phyloP scores from a whole-genome alignment of 2,888 invertebrate species.

The Ferrisia virgata region DNA sequence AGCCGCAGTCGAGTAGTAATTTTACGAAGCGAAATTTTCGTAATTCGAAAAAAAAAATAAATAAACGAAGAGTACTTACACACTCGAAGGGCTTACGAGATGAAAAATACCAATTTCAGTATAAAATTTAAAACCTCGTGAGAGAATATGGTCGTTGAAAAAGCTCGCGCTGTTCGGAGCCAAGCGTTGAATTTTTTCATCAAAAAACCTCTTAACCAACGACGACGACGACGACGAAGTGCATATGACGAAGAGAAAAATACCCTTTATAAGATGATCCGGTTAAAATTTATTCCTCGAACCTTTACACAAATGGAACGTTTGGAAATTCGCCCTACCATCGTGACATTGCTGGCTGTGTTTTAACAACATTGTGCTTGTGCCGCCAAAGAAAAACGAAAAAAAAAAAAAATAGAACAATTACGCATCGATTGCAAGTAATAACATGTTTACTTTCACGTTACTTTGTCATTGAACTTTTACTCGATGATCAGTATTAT shows the following conservation, averaged over 20 bases:
- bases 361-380: not conserved
- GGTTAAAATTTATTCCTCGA: not conserved
- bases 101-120: not conserved
- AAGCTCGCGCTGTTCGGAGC: not conserved
- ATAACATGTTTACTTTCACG: conserved; percentile 10
- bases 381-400: too few relatives aligned
- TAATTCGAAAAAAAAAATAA: not conserved
- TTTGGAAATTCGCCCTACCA: not conserved
- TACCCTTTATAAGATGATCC: not conserved
- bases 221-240: not conserved
- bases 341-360: not conserved
- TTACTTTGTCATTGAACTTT: conserved; percentile 15
- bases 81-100: not conserved
- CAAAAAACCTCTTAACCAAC: not conserved
- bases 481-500: not conserved
- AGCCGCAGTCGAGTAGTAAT: not conserved
- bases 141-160: not conserved
- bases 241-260: not conserved
- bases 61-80: not conserved
- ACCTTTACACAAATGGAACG: not conserved
- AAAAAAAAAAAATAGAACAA: not conserved
- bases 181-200: not conserved
- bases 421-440: conserved; percentile 6
- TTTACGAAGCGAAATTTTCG: not conserved
- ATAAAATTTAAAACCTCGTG: not conserved